Evolutionary conservation across 2,113 vertebrate species (phyloP), one percentile per base, ranked within the genome.

Genomic region (Calyptomena viridis): DNA sequence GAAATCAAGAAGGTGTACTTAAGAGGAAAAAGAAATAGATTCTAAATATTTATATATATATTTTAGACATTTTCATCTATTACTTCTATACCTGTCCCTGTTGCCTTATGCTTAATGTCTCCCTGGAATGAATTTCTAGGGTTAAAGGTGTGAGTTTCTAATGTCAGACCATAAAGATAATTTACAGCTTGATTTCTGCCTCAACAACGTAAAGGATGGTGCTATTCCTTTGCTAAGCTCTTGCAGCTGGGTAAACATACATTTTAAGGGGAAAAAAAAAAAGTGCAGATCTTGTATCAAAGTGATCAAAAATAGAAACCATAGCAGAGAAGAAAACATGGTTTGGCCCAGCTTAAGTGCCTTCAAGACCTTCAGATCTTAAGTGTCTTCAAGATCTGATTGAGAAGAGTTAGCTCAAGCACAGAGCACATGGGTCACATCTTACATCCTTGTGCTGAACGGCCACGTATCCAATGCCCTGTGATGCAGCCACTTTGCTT

Each of bases 381-480:
- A 64, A 72, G 31, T 46, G 12, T 28, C 50, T 74, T 80, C 59
- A 37, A 60, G 49, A 59, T 53, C n/a, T 77, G 33, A 49, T 52
- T 59, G 14, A 63, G 35, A 59, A 66, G 8, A 28, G 14, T 23
- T 23, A 40, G 25, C 33, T 85, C 30, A 76, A 85, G 63, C 0
- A 0, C 7, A 7, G 40, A 69, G 47, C 75, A 52, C 2, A 1
- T 2, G 2, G 24, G 71, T 46, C 75, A 33, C 42, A n/a, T 56
- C 77, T 69, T 33, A 44, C 39, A 52, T 33, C 47, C 39, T 52
- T 8, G 2, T 15, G 47, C 64, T 69, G 59, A 86, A 62, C 1
- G 1, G 24, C 53, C 5, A 0, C 2, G 30, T 1, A 11, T 21
- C 62, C 10, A 6, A 27, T 23, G 19, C 40, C 9, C 50, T 1